Evolutionary conservation across 1,140 invertebrate genomes (phyloP), one percentile per base, ranked within the genome.

Genomic region (Bombus balteatus): DNA sequence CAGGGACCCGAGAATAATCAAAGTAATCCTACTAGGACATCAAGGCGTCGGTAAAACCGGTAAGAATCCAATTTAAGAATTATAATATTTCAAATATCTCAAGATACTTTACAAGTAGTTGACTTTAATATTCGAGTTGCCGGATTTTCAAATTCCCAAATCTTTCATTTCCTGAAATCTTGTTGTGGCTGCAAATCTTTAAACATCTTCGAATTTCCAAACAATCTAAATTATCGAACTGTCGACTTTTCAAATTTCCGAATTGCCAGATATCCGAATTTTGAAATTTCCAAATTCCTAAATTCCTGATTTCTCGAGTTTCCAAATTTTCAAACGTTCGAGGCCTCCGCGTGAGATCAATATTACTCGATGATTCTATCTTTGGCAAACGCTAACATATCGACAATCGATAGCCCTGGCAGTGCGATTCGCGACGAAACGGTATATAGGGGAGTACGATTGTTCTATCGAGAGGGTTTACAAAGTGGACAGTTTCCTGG

Each of bases 401-500:
- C 3, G 10, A 15, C 10, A 5, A 41, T 75, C 22, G 78, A 82
- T 94, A 97, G 97, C 97, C 32, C 95, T 98, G 94, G 97, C 98
- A 18, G 98, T 98, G 28, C 95, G 98, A 90, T 98, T 98, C 91
- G 97, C 98, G 47, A 98, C 97, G 13, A 96, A 96, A 47, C 96
- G 97, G n/a, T 98, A 97, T 92, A 98, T 98, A 85, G 97, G 97
- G 41, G 97, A 98, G 94, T 98, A 98, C 92, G 97, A 98, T 92
- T 97, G 97, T 4, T 97, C 96, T 88, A 94, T 97, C 85, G 98
- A 98, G 94, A 97, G 97, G 91, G 96, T 97, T 28, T 98, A 98
- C 93, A 88, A 91, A 22, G 76, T 92, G 25, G 90, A 89, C 15
- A 82, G 59, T 66, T 77, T 73, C 53, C 66, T 85, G 34, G 87